Conservation (phyloP, 2,797 vertebrate genomes). For the Rachycentron canadum region DNA sequence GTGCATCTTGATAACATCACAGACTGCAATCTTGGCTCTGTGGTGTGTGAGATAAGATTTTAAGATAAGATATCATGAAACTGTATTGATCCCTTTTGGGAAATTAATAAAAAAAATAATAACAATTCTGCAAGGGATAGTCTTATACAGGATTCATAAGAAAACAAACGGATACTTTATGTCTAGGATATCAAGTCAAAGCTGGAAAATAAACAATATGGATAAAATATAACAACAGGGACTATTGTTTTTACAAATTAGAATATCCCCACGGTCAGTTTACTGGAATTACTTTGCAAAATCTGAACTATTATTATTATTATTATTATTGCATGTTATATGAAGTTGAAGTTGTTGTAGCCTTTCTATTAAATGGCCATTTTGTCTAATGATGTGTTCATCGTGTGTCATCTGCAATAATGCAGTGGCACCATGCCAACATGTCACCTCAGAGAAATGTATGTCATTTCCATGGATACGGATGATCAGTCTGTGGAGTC, state of each 20-base stretch:
- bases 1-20: constrained; percentile 60
- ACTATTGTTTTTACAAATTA: constrained; percentile 15
- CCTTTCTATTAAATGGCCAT: neutral
- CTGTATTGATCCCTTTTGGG: constrained; percentile 43
- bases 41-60: constrained; percentile 58
- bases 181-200: constrained; percentile 9
- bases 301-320: neutral
- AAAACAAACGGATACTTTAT: constrained; percentile 20
- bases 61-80: constrained; percentile 53
- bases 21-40: constrained; percentile 48
- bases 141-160: constrained; percentile 3
- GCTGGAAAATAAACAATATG: neutral
- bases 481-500: constrained; percentile 60
- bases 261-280: too few species aligned
- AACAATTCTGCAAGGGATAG: neutral
- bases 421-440: constrained; percentile 42
- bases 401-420: constrained; percentile 41
- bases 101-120: constrained; percentile 32
- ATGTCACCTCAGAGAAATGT: constrained; percentile 71
- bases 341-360: neutral
- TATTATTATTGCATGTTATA: neutral
- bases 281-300: neutral
- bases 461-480: constrained; percentile 80
- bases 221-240: constrained; percentile 23
- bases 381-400: constrained; percentile 21